Conservation (phyloP, 2,888 invertebrate species). For the Lasioglossum villosulum region DNA sequence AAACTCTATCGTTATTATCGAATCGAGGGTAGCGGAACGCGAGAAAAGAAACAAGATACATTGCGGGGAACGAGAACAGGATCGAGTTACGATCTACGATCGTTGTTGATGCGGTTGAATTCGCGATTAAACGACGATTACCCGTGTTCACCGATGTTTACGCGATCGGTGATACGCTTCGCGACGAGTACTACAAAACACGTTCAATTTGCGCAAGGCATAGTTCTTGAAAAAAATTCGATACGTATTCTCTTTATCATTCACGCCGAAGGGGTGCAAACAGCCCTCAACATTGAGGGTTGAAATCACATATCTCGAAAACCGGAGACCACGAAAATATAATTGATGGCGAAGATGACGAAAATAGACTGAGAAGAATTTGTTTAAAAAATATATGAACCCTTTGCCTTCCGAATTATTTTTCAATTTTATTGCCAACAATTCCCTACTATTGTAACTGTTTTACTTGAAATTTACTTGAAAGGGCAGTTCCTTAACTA, state of each 20-base stretch:
- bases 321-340: not conserved
- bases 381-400: no score
- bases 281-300: not conserved
- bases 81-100: constrained; percentile 5
- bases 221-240: not conserved
- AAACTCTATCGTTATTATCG: not conserved
- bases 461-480: no score
- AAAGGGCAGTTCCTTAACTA: no score
- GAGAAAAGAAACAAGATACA: not conserved
- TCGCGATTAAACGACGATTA: not conserved
- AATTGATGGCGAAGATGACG: no score
- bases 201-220: no score
- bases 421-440: no score
- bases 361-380: no score
- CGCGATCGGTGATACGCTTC: not conserved
- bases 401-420: no score
- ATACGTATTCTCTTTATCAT: not conserved
- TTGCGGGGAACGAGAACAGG: not conserved
- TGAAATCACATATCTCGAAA: not conserved
- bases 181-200: not conserved
- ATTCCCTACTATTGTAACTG: no score
- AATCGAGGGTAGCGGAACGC: not conserved
- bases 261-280: not conserved
- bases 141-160: not conserved
- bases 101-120: not conserved